Evolutionary conservation across 2,113 vertebrate genomes (phyloP).

Genomic region (Clarias gariepinus): DNA sequence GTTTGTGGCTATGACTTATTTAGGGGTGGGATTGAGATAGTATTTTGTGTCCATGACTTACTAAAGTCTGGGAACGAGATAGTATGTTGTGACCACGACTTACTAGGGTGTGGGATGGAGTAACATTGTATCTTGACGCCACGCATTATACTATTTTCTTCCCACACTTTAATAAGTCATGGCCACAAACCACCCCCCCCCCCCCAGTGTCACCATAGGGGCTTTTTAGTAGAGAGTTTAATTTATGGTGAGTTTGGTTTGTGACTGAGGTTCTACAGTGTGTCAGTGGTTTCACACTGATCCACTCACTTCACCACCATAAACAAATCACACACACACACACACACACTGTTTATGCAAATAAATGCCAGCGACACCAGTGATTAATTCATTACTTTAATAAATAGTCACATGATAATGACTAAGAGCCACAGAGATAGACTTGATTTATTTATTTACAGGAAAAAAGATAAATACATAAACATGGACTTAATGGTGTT

Average conservation of each 20-base stretch:
- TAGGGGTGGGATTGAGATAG: too few relatives aligned
- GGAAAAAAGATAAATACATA: neutral
- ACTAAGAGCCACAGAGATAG: neutral
- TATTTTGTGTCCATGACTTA: too few relatives aligned
- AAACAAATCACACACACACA: neutral
- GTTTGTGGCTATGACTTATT: too few relatives aligned
- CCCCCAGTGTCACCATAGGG: too few relatives aligned
- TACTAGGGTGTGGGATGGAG: too few relatives aligned
- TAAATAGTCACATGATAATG: neutral
- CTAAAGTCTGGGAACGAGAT: too few relatives aligned
- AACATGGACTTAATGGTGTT: neutral
- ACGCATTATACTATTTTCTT: too few relatives aligned
- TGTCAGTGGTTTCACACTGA: neutral
- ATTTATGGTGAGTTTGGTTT: neutral
- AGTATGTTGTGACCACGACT: too few relatives aligned
- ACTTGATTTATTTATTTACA: neutral
- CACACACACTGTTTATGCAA: neutral
- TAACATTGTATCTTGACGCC: too few relatives aligned
- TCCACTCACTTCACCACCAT: neutral
- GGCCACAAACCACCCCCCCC: too few relatives aligned
- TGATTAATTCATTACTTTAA: neutral
- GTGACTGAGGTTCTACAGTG: neutral
- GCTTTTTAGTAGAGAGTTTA: neutral
- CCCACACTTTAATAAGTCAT: too few relatives aligned
- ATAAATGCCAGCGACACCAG: neutral